phyloP scores from a whole-genome alignment of 1,140 invertebrate species.

The Trialeurodes vaporariorum region DNA sequence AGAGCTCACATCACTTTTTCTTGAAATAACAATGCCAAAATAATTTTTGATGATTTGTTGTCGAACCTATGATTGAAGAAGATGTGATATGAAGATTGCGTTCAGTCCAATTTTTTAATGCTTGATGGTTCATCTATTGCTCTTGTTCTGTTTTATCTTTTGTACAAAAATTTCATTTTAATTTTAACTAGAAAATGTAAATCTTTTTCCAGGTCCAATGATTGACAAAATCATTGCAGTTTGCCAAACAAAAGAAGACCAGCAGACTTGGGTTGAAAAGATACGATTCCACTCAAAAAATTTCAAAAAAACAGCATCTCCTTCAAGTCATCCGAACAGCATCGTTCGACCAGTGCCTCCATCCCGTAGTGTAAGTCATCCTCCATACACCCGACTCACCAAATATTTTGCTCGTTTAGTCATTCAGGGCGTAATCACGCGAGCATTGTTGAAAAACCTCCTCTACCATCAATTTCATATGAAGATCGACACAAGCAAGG shows the following conservation, averaged over 20 bases:
- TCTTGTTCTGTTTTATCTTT: too few species aligned
- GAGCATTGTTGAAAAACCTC: slow-evolving; percentile 56
- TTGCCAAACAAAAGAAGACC: slow-evolving; percentile 72
- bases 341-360: slow-evolving; percentile 11
- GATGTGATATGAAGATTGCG: too few species aligned
- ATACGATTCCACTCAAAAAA: slow-evolving; percentile 50
- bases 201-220: slow-evolving; percentile 64
- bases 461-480: slow-evolving; percentile 49
- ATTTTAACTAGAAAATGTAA: too few species aligned
- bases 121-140: too few species aligned
- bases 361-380: slow-evolving; percentile 32
- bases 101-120: too few species aligned
- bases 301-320: slow-evolving; percentile 28
- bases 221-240: slow-evolving; percentile 80
- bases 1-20: too few species aligned
- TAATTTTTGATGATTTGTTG: too few species aligned
- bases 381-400: slow-evolving; percentile 56
- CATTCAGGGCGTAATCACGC: slow-evolving; percentile 52
- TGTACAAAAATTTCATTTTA: too few species aligned
- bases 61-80: too few species aligned
- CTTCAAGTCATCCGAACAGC: slow-evolving; percentile 6
- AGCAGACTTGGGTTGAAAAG: slow-evolving; percentile 74
- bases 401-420: slow-evolving; percentile 60
- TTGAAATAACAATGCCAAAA: too few species aligned
- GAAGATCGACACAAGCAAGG: slow-evolving; percentile 36